Conservation (phyloP, 2,113 vertebrate genomes). For the Grallaria varia region DNA sequence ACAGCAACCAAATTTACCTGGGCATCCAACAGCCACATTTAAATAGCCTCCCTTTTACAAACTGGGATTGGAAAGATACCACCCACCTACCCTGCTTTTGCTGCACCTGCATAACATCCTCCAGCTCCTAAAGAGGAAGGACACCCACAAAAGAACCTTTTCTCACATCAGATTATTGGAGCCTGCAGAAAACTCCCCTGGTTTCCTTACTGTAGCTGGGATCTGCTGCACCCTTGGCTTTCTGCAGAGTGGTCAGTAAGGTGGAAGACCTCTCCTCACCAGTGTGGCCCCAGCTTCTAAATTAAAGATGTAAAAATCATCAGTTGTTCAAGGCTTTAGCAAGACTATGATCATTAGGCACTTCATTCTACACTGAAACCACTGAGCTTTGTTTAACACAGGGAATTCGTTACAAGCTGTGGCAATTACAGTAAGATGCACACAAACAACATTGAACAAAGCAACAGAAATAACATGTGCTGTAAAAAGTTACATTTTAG, state of each 20-base stretch:
- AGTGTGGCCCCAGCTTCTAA: background rate
- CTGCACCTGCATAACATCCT: background rate
- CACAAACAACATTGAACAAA: background rate
- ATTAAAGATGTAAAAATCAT: background rate
- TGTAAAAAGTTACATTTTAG: background rate
- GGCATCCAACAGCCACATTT: background rate
- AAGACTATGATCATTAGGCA: background rate
- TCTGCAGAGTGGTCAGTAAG: background rate
- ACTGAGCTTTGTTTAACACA: background rate
- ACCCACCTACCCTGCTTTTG: background rate
- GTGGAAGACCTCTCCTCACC: background rate
- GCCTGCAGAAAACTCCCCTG: background rate
- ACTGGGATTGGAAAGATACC: background rate
- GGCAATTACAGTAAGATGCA: background rate
- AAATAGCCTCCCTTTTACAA: background rate
- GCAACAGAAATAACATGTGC: background rate
- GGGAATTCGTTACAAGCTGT: background rate
- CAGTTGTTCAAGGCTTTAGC: background rate
- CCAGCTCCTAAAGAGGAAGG: background rate
- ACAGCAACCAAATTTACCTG: background rate
- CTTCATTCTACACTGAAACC: background rate
- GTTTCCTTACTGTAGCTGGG: background rate
- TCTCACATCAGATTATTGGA: background rate
- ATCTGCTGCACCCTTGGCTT: background rate
- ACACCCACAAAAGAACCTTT: background rate